Base-by-base conservation (phyloP, 2,113 vertebrate species). In the Archocentrus centrarchus region DNA sequence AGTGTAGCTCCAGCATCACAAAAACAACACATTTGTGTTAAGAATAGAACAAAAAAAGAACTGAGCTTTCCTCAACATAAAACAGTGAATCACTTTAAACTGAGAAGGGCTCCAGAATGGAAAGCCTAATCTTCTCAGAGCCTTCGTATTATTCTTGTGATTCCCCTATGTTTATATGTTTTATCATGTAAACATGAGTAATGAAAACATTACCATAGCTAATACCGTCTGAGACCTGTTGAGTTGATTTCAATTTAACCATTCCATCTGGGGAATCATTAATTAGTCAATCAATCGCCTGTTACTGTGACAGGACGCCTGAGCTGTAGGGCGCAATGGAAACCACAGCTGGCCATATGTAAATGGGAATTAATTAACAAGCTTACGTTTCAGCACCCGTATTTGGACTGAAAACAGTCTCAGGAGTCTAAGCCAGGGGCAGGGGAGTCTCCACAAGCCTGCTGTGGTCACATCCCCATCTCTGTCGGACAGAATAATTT, bases 321-420 rank as follows among this genome's bases (percentile, higher is more conserved):
- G 88, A 79, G 92, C 93, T 93, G 75, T 30, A 86, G 90, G 92
- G 84, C 53, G 92, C 89, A 92, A 88, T 96, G 96, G 96, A 95
- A 96, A 95, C 95, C 95, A 89, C 93, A 94, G 91, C 94, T 58
- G 91, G 88, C 94, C 96, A 86, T 97, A 97, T 97, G 97, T 97
- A 97, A 97, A 98, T 97, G 95, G 96, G 95, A 97, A 97, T 96
- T 97, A 97, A 97, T 97, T 97, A 97, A 95, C 86, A 84, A 90
- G 95, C 96, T 96, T 97, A 96, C 91, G 87, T 97, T 97, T 96
- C 96, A 91, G 92, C 93, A 85, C 81, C 93, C 86, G 90, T 96
- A 96, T 97, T 97, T 97, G 96, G 96, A 98, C 95, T 97, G 94
- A 98, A 98, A 98, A 97, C 96, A 97, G 94, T 95, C 96, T 91